Base-by-base conservation (phyloP, 2,113 vertebrate genomes). In the Zosterops pallidus region DNA sequence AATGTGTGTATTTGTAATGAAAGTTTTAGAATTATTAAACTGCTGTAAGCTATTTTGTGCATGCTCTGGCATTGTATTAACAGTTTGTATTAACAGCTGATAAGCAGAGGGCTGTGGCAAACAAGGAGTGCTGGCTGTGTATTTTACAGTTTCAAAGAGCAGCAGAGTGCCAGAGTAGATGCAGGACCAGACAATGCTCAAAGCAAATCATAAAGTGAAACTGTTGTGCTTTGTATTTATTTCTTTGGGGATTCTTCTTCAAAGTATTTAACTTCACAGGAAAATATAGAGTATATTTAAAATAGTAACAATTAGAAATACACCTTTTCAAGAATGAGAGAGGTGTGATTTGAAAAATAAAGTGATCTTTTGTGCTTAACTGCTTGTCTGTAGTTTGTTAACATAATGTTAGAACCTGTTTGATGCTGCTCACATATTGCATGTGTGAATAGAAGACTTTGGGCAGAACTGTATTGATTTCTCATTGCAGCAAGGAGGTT, bases 311-410 rank as follows among this genome's bases (percentile, higher is more conserved):
- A 91, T 56, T 86, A 94, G 91, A 90, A 90, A 53, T 52, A 56
- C 85, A 91, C 72, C 90, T 94, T 86, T 94, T 86, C 64, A 92
- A 56, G 91, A 92, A 95, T 88, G 84, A 92, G 91, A 89, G 42
- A 81, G 86, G 50, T 95, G 79, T 82, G 31, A 86, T 83, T 94
- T 91, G 83, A 91, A 90, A 92, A 97, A 95, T 96, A 94, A 96
- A 96, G 85, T 88, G 56, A 94, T 94, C 50, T 94, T 97, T 95
- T 95, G 76, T 85, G 89, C 62, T 96, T 89, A 71, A 91, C 62
- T 76, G 59, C 59, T 85, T 89, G 55, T 92, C 52, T 85, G 41
- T 57, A 44, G 9, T 83, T 86, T 94, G 5, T 94, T 94, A 69
- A 47, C 81, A 28, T 77, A 59, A 49, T 22, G 28, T 44, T 52